Conservation (phyloP, 2,797 vertebrate genomes). For the Macropus fuliginosus region DNA sequence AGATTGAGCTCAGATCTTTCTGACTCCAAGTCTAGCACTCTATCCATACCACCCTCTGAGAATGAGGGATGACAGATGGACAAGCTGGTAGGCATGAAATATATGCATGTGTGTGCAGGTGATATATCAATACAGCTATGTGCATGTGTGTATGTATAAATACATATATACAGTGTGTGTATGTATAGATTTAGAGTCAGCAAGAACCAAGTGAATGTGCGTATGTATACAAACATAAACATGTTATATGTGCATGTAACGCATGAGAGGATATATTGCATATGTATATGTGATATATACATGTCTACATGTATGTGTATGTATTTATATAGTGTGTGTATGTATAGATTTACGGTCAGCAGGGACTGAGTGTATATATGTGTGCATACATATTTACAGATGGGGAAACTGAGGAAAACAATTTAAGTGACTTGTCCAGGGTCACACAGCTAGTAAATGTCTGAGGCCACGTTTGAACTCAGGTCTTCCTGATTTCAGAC, state of each 20-base stretch:
- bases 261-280: too few species aligned
- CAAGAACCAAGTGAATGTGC: not conserved
- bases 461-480: not conserved
- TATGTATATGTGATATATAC: too few species aligned
- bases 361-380: not conserved
- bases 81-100: not conserved
- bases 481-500: not conserved
- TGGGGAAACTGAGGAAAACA: not conserved
- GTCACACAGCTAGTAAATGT: not conserved
- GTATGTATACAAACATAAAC: not conserved
- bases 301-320: too few species aligned
- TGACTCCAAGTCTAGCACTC: not conserved
- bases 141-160: too few species aligned
- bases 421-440: not conserved
- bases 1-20: not conserved
- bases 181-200: not conserved
- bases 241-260: too few species aligned
- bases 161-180: too few species aligned
- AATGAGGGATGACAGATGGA: not conserved
- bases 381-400: too few species aligned
- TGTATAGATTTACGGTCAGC: not conserved
- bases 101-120: not conserved
- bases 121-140: too few species aligned
- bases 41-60: not conserved
- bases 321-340: not conserved